Evolutionary conservation across 2,888 invertebrate species (phyloP).

Genomic region (Temnothorax rugatulus): DNA sequence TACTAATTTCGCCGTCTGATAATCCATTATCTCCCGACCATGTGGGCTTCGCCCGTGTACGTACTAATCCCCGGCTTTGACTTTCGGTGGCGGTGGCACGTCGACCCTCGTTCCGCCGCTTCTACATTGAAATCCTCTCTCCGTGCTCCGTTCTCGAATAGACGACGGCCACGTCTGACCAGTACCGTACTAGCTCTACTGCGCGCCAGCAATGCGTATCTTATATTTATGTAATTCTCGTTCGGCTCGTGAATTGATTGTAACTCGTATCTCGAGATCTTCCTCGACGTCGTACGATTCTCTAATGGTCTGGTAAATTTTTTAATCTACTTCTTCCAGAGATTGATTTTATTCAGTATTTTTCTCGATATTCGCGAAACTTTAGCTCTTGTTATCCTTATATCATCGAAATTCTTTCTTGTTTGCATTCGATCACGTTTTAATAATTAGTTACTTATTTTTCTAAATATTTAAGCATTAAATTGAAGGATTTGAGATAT

Average conservation of each 20-base stretch:
- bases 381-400: not conserved
- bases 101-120: conserved; percentile 47
- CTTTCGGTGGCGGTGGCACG: conserved; percentile 59
- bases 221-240: conserved; percentile 47
- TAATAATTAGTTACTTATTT: conserved; percentile 7
- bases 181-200: conserved; percentile 27
- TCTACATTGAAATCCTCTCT: conserved; percentile 45
- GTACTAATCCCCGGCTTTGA: conserved; percentile 67
- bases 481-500: not conserved
- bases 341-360: not conserved
- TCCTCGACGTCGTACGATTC: not conserved
- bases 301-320: conserved; percentile 28
- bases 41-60: conserved; percentile 54
- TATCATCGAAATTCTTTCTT: not conserved
- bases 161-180: conserved; percentile 31
- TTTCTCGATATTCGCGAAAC: not conserved
- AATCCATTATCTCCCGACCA: conserved; percentile 75
- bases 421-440: not conserved
- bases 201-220: conserved; percentile 24
- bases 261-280: not conserved
- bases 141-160: not conserved
- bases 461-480: not conserved
- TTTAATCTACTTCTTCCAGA: not conserved
- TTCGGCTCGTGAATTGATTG: conserved; percentile 27
- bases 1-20: conserved; percentile 78